Evolutionary conservation across 2,113 vertebrate species (phyloP).

Genomic region (Sus scrofa): T2T-Sscrofa CM000818.6:21038501-21039000

Average conservation of each 20-base stretch:
- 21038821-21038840: not conserved
- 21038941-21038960: not conserved
- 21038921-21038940: not conserved
- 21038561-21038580: not conserved
- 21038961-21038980: not conserved
- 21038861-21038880: not conserved
- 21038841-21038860: not conserved
- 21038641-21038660: not conserved
- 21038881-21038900: not conserved
- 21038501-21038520: not conserved
- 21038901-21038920: not conserved
- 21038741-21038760: not conserved
- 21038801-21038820: not conserved
- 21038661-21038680: not conserved
- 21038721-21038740: conserved; percentile 12
- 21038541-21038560: too few species aligned
- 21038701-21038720: not conserved
- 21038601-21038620: not conserved
- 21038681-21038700: not conserved
- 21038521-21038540: not conserved
- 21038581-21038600: not conserved
- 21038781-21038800: not conserved
- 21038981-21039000: not conserved
- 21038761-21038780: not conserved
- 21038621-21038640: not conserved